Base-by-base conservation (phyloP, 2,888 invertebrate species). In the Pheosia tremula region DNA sequence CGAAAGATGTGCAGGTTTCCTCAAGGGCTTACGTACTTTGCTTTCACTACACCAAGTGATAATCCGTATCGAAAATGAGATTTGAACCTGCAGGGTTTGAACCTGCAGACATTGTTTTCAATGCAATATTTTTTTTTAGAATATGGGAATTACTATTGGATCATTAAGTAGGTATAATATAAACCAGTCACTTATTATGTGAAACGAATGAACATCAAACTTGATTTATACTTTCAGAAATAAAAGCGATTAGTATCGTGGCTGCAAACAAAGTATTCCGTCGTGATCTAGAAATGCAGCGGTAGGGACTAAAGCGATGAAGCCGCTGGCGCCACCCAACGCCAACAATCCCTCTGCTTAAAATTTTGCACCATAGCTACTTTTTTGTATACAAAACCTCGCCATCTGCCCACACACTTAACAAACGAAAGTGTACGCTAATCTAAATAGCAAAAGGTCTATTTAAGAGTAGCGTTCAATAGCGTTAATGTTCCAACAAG, bases 321-420 rank as follows among this genome's bases (percentile, higher is more conserved):
- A 83, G 80, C 83, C 78, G 82, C 83, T 79, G 79, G 76, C 81
- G 69, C 79, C 66, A 71, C 73, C 77, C 67, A 73, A 71, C 79
- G 78, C 83, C 78, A 82, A 84, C 81, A 92, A 93, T 91, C 92
- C 90, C 90, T 88, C 87, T 91, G 89, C 91, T 93, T 92, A 91
- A 91, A 90, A 91, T 91, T 91, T 89, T 86, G 87, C 89, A 84
- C 86, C 89, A 83, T 82, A n/a, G 47, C 5, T 47, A 87, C 90
- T 88, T 90, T 90, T 89, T 88, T 89, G 87, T 89, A 88, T 86
- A 90, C 88, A 87, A 88, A 52, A 83, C 78, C 80, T 78, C 73
- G 70, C 79, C 84, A 86, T 84, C 84, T 84, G 81, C 82, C 78
- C 69, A 62, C 61, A 57, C 64, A 58, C 38, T 49, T 54, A 55